Evolutionary conservation across 2,797 vertebrate genomes (phyloP).

Genomic region (Sebastes variabilis): DNA sequence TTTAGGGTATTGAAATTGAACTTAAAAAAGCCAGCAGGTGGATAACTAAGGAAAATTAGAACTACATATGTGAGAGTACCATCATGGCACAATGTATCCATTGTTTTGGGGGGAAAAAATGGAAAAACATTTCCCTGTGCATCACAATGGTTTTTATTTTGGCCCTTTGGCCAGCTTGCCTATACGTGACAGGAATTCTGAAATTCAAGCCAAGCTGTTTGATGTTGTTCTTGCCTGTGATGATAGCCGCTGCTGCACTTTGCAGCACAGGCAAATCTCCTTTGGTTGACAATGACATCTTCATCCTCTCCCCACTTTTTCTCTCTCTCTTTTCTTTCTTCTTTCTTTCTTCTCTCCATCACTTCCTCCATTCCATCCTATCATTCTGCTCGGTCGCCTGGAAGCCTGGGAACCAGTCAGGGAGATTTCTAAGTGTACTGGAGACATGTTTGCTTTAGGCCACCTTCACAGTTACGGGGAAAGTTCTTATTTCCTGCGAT

Average conservation of each 20-base stretch:
- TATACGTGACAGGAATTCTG: constrained; percentile 32
- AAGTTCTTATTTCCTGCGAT: not conserved
- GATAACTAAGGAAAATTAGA: too few relatives aligned
- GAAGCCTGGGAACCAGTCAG: constrained; percentile 56
- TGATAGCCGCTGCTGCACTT: constrained; percentile 20
- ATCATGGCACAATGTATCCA: not conserved
- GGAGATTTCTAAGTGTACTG: constrained; percentile 22
- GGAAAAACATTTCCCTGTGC: not conserved
- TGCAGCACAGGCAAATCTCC: constrained; percentile 13
- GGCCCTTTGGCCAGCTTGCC: not conserved
- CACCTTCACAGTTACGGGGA: constrained; percentile 8
- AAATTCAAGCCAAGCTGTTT: constrained; percentile 27
- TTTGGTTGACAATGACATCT: constrained; percentile 26
- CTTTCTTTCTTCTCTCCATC: not conserved
- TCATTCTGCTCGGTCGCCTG: constrained; percentile 50
- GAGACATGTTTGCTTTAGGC: constrained; percentile 31
- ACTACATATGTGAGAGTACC: not conserved
- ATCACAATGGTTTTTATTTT: constrained; percentile 8
- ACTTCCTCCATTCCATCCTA: constrained; percentile 27
- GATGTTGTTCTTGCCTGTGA: constrained; percentile 24
- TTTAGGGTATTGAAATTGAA: not conserved
- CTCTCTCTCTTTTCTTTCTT: not conserved
- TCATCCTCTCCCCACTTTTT: constrained; percentile 1
- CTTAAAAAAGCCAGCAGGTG: not conserved
- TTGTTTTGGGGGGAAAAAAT: not conserved